These are phyloP conservation scores for Coregonus sp. DNA, from an alignment of 2,797 vertebrate genomes.

Conservation along the genomic window DNA sequence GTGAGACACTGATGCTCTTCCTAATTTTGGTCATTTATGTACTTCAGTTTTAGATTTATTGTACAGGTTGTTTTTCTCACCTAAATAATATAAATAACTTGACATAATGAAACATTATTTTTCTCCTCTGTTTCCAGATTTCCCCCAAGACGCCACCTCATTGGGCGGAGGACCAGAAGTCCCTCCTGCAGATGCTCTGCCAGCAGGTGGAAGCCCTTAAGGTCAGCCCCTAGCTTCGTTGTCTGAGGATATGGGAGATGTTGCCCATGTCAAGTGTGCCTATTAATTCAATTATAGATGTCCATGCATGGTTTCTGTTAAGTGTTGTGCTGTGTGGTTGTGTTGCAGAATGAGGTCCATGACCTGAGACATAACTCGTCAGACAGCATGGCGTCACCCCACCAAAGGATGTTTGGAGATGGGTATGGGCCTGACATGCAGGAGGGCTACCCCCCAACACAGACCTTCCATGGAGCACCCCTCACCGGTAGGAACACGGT, in stretches of 20 bases:
- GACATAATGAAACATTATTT: neutral
- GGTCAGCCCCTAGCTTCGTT: constrained; percentile 69
- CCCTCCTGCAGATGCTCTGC: constrained; percentile 90
- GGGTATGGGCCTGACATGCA: constrained; percentile 83
- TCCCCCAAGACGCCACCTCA: constrained; percentile 93
- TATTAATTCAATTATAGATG: neutral
- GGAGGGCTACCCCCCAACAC: constrained; percentile 85
- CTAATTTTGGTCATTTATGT: too few relatives aligned
- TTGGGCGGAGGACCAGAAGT: constrained; percentile 97
- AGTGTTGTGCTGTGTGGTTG: constrained; percentile 2
- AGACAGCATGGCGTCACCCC: constrained; percentile 76
- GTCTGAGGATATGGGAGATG: neutral
- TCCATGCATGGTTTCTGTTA: neutral
- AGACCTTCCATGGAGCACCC: constrained; percentile 88
- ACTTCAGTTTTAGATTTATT: neutral
- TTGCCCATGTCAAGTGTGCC: neutral
- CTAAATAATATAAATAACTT: neutral
- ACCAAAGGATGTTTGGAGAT: constrained; percentile 84
- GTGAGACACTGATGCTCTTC: too few relatives aligned
- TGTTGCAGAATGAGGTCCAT: constrained; percentile 91
- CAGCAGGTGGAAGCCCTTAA: constrained; percentile 96
- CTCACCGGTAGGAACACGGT: constrained; percentile 80
- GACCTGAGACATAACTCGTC: constrained; percentile 87
- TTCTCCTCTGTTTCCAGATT: constrained; percentile 73
- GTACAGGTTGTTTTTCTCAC: neutral